Conservation (phyloP, 2,888 invertebrate genomes). For the Rotaria sp. region DNA sequence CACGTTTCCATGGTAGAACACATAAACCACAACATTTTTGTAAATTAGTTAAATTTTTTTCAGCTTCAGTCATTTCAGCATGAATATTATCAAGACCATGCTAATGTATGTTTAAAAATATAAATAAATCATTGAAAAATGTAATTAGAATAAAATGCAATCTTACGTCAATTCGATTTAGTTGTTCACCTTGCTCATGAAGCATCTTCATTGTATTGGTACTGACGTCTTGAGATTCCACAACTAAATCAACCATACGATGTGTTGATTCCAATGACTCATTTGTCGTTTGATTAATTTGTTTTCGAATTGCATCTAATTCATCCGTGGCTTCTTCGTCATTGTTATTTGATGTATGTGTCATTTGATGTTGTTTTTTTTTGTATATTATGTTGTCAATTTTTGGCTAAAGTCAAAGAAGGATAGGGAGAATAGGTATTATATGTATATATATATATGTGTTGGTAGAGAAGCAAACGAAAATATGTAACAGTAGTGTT, state of each 20-base stretch:
- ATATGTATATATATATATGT: no score
- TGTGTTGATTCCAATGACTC: background rate
- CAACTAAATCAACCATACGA: background rate
- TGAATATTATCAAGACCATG: background rate
- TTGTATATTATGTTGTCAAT: no score
- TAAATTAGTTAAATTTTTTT: background rate
- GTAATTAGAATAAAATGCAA: no score
- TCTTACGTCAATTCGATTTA: background rate
- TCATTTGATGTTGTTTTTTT: background rate
- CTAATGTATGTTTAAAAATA: background rate
- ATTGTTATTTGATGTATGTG: background rate
- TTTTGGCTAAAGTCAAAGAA: no score
- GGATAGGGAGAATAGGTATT: no score
- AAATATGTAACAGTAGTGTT: no score
- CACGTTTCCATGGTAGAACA: background rate
- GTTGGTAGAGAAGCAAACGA: no score
- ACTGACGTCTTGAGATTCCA: background rate
- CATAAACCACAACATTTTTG: slow-evolving; percentile 24
- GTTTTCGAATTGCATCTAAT: background rate
- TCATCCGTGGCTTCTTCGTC: background rate
- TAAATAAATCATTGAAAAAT: no score
- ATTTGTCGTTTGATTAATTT: background rate
- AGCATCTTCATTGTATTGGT: background rate
- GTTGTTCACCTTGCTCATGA: background rate
- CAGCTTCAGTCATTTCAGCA: background rate